Percentiles rank a stretch among this genome's conserved stretches.
Conservation (phyloP, 1,140 invertebrate species). For the Physella acuta region DNA sequence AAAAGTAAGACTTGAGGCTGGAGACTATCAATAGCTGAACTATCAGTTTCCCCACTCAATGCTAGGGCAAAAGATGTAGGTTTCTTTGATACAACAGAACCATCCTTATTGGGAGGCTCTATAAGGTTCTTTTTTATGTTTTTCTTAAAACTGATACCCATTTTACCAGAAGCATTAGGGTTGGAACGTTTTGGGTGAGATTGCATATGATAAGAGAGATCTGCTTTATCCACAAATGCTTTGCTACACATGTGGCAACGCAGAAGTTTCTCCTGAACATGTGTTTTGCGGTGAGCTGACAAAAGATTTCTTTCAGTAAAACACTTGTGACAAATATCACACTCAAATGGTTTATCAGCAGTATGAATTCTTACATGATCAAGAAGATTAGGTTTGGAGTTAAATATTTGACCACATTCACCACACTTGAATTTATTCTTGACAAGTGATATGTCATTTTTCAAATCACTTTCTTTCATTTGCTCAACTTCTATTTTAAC, state of each 20-base stretch:
- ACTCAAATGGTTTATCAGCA: slow-evolving; percentile 24
- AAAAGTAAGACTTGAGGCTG: background rate
- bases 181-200: slow-evolving; percentile 18
- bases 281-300: slow-evolving; percentile 22
- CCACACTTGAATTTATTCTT: slow-evolving; percentile 24
- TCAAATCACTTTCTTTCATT: background rate
- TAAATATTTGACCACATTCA: slow-evolving; percentile 18
- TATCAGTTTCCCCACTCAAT: slow-evolving; percentile 7
- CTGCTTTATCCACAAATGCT: slow-evolving; percentile 21
- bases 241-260: slow-evolving; percentile 24
- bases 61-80: slow-evolving; percentile 19
- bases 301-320: slow-evolving; percentile 20
- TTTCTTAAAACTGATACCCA: background rate
- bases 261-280: slow-evolving; percentile 13
- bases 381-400: slow-evolving; percentile 9
- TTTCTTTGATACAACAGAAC: background rate
- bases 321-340: slow-evolving; percentile 27
- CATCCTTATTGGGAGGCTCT: background rate
- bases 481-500: background rate
- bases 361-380: slow-evolving; percentile 24
- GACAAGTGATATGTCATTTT: background rate
- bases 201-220: slow-evolving; percentile 20
- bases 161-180: background rate
- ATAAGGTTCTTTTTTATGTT: background rate
- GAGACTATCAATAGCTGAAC: background rate